Percentiles rank a stretch among this genome's conserved stretches.
Conservation (phyloP, 1,140 invertebrate species). For the Meteorus sp. region DNA sequence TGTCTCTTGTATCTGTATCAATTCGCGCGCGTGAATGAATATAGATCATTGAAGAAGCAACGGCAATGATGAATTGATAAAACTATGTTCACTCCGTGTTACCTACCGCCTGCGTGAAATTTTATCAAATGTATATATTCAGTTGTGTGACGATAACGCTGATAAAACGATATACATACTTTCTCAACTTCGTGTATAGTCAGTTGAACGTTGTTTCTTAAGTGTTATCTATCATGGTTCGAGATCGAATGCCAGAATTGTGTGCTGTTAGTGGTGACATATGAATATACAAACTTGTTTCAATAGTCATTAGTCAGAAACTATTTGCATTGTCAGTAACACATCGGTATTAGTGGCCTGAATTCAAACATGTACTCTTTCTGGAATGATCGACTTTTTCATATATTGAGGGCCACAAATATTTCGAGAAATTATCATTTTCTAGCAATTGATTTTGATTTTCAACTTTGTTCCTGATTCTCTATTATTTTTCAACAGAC, state of each 20-base stretch:
- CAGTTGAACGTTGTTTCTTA: neutral
- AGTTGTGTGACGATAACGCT: conserved; percentile 3
- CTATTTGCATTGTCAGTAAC: neutral
- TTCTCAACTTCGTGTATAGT: neutral
- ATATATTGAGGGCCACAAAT: no score
- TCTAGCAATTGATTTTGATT: no score
- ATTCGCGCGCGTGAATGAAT: neutral
- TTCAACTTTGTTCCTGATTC: no score
- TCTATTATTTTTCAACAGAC: conserved; percentile 35
- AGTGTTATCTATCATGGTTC: conserved; percentile 43
- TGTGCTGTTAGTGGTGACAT: conserved; percentile 47
- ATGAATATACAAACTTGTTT: neutral
- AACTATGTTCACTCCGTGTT: neutral
- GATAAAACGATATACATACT: neutral
- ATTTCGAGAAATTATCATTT: no score
- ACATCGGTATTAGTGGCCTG: no score
- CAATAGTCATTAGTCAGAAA: neutral
- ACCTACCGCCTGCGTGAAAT: neutral
- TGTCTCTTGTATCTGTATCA: neutral
- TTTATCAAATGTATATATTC: conserved; percentile 1
- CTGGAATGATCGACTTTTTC: no score
- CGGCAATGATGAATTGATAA: neutral
- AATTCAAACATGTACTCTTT: no score
- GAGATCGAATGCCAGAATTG: conserved; percentile 54
- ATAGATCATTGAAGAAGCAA: neutral